phyloP scores from a whole-genome alignment of 2,888 invertebrate species.

The Microplitis manilae region DNA sequence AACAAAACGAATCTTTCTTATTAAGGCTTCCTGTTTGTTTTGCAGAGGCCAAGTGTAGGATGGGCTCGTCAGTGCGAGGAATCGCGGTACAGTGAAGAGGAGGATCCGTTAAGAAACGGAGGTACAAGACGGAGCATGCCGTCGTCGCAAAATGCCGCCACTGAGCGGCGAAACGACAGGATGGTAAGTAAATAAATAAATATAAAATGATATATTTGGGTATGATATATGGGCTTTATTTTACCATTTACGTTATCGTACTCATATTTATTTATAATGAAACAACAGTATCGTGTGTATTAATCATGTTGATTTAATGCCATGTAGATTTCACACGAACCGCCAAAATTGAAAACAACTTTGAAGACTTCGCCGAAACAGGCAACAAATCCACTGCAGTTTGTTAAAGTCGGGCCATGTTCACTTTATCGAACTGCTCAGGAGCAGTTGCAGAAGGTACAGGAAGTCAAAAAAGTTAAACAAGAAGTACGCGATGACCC shows the following conservation, averaged over 20 bases:
- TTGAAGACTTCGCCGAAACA: slow-evolving; percentile 83
- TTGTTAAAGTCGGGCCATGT: slow-evolving; percentile 91
- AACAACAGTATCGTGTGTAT: background rate
- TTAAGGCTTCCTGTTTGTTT: slow-evolving; percentile 56
- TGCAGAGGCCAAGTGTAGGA: slow-evolving; percentile 66
- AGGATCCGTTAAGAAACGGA: slow-evolving; percentile 52
- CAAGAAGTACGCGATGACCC: slow-evolving; percentile 86
- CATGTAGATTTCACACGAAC: slow-evolving; percentile 65
- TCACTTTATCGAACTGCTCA: slow-evolving; percentile 88
- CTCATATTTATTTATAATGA: background rate
- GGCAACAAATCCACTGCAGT: slow-evolving; percentile 89
- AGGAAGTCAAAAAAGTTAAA: slow-evolving; percentile 87
- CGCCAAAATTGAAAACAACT: slow-evolving; percentile 69
- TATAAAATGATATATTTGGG: background rate
- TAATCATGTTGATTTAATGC: slow-evolving; percentile 14
- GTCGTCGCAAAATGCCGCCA: slow-evolving; percentile 67
- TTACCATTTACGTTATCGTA: background rate
- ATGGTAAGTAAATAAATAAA: slow-evolving; percentile 57
- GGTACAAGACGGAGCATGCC: slow-evolving; percentile 63
- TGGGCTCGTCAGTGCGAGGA: slow-evolving; percentile 65
- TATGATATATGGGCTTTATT: too few species aligned
- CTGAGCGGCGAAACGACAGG: slow-evolving; percentile 67
- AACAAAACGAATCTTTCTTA: slow-evolving; percentile 39
- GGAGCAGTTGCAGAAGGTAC: slow-evolving; percentile 87
- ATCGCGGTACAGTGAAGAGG: slow-evolving; percentile 63